These are phyloP conservation scores for Rhinoptilus africanus DNA, from an alignment of 2,113 vertebrate species.

Conservation along the genomic window DNA sequence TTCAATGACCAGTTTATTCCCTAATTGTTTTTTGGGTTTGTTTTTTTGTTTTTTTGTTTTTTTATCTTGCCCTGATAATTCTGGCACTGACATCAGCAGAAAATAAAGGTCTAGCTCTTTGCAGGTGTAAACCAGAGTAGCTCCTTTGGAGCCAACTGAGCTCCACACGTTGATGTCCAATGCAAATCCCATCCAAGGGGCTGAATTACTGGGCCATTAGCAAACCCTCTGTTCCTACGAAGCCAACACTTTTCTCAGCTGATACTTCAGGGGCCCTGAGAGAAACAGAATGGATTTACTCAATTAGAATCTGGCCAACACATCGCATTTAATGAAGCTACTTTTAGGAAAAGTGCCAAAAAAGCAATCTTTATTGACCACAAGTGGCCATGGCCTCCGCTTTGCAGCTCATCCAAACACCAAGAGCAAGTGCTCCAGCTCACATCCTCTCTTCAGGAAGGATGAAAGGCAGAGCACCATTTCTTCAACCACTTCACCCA, in stretches of 20 bases:
- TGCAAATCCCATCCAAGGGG: not conserved
- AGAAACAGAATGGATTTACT: not conserved
- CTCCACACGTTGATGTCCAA: not conserved
- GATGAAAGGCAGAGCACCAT: not conserved
- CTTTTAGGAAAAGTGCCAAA: not conserved
- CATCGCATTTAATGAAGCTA: not conserved
- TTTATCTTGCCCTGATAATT: not conserved
- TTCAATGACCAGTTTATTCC: not conserved
- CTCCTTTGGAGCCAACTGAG: not conserved
- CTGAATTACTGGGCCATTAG: not conserved
- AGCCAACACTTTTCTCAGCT: not conserved
- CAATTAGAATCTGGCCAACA: not conserved
- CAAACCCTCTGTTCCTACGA: not conserved
- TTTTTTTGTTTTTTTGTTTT: not conserved
- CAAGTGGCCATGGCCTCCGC: accelerated
- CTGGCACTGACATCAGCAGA: not conserved
- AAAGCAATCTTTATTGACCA: not conserved
- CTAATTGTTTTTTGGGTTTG: not conserved
- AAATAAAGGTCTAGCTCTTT: not conserved
- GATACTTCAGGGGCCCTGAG: not conserved
- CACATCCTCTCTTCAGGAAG: not conserved
- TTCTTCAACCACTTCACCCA: not conserved
- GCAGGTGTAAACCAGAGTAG: not conserved
- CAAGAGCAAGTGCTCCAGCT: not conserved
- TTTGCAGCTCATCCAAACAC: not conserved